Percentiles rank a stretch among this genome's conserved stretches.
These are phyloP conservation scores for Eunapius fragilis DNA, from an alignment of 37 sponge, comb jelly and placozoan genomes.

Conservation along the genomic window DNA sequence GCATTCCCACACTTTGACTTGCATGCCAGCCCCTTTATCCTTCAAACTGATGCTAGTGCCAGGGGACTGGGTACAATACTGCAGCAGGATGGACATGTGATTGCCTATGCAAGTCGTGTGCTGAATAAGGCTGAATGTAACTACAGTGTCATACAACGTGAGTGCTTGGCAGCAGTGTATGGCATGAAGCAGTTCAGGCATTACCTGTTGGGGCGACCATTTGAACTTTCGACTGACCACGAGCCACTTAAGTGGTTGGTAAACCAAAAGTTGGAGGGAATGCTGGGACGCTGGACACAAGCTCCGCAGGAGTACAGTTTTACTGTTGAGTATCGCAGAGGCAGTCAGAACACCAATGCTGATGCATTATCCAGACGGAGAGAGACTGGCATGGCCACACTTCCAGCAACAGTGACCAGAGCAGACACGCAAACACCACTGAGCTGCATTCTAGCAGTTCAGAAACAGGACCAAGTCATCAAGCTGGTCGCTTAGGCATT, in stretches of 20 bases:
- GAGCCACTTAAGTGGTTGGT: conserved; percentile 54
- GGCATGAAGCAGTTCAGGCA: conserved; percentile 56
- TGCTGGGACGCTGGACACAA: conserved; percentile 54
- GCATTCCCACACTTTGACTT: conserved; percentile 47
- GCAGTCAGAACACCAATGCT: conserved; percentile 54
- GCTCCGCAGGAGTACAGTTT: conserved; percentile 53
- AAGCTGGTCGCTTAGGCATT: not conserved
- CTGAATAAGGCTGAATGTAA: conserved; percentile 49
- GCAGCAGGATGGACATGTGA: conserved; percentile 48
- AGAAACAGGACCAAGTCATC: not conserved
- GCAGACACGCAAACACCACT: not conserved
- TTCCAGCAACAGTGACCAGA: not conserved
- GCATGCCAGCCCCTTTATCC: conserved; percentile 19
- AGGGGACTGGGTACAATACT: conserved; percentile 44
- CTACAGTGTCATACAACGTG: conserved; percentile 36
- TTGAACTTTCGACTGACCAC: conserved; percentile 55
- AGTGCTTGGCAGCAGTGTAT: conserved; percentile 40
- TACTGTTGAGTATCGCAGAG: conserved; percentile 35
- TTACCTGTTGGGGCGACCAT: conserved; percentile 52
- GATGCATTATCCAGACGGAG: conserved; percentile 56
- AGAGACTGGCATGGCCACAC: not conserved
- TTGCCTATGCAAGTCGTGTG: too few species aligned
- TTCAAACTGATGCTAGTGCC: conserved; percentile 37
- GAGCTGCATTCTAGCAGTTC: not conserved
- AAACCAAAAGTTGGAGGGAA: conserved; percentile 60